These are phyloP conservation scores for Habropoda laboriosa DNA, from an alignment of 1,140 invertebrate species.

Conservation along the genomic window DNA sequence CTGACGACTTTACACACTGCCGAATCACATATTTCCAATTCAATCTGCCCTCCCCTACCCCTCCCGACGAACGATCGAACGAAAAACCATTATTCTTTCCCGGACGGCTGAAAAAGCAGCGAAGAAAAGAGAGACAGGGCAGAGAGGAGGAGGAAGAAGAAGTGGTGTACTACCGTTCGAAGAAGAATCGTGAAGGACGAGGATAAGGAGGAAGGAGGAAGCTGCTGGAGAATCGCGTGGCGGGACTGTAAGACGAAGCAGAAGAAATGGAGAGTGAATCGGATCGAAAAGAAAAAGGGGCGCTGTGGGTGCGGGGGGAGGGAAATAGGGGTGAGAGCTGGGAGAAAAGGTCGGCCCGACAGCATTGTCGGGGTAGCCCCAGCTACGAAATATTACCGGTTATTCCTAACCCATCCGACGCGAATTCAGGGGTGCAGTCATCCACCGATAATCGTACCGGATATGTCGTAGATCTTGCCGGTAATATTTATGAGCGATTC, in stretches of 20 bases:
- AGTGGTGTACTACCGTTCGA: neutral
- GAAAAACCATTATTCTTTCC: conserved; percentile 74
- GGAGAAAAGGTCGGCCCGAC: conserved; percentile 51
- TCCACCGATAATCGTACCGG: conserved; percentile 64
- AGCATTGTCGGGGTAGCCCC: conserved; percentile 60
- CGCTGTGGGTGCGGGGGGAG: conserved; percentile 22
- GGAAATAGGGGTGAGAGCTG: conserved; percentile 14
- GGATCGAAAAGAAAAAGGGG: conserved; percentile 46
- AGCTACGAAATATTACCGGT: conserved; percentile 66
- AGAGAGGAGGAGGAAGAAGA: neutral
- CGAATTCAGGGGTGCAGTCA: conserved; percentile 53
- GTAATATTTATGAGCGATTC: conserved; percentile 61
- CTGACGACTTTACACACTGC: conserved; percentile 74
- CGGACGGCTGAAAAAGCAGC: conserved; percentile 31
- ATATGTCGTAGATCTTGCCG: conserved; percentile 64
- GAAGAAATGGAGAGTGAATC: conserved; percentile 46
- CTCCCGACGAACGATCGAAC: conserved; percentile 65
- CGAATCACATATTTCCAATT: conserved; percentile 77
- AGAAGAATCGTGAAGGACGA: neutral
- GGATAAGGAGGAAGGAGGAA: neutral
- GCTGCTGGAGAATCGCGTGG: conserved; percentile 23
- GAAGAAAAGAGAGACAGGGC: neutral
- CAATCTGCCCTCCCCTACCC: conserved; percentile 64
- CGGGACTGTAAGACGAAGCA: conserved; percentile 5
- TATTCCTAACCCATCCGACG: conserved; percentile 57